Base-by-base conservation (phyloP, 2,113 vertebrate species). In the Atlantisia rogersi region DNA sequence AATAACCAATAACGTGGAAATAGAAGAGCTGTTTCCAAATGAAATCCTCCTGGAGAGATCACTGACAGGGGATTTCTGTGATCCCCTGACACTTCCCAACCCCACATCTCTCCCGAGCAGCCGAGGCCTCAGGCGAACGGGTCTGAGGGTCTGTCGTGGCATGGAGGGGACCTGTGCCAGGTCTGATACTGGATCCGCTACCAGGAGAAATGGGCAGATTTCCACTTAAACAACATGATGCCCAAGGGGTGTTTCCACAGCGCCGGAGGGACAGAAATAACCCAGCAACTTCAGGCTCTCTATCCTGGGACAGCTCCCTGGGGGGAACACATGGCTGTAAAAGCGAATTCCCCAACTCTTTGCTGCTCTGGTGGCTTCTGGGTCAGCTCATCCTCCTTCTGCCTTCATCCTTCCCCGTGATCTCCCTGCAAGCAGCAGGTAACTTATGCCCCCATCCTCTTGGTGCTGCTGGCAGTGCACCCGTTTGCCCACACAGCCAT, bases 1-100 rank as follows among this genome's bases (percentile, higher is more conserved):
- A 96, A 97, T 92, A 96, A 82, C 85, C 88, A 92, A 86, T 90
- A 95, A 94, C 93, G 68, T 77, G 46, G 93, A 93, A 97, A 92
- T 55, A 78, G 92, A 91, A 96, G 93, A 79, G 48, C 85, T 90
- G 63, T 91, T 96, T 94, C n/a, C 63, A 81, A 94, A 96, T 94
- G 67, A 89, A 15, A 83, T 39, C 32, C 74, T 87, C 95, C 76
- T 94, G 81, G 83, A 95, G 87, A 84, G 91, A 94, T 90, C 53
- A 44, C 82, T 40, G 74, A 35, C 35, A 35, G 35, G 35, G 35
- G 35, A 35, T 88, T 93, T n/a, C 82, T 74, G 77, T 48, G 37
- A 32, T 55, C 92, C 56, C 91, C 84, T 73, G 42, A 14, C 14
- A 65, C 64, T 74, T 65, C 50, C 83, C n/a, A 0, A 48, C 58